A percentile compares a stretch with the other conserved stretches of the same genome.
Evolutionary conservation across 37 sponge, comb jelly and placozoan genomes (phyloP).

Genomic region (Beroe ovata): DNA sequence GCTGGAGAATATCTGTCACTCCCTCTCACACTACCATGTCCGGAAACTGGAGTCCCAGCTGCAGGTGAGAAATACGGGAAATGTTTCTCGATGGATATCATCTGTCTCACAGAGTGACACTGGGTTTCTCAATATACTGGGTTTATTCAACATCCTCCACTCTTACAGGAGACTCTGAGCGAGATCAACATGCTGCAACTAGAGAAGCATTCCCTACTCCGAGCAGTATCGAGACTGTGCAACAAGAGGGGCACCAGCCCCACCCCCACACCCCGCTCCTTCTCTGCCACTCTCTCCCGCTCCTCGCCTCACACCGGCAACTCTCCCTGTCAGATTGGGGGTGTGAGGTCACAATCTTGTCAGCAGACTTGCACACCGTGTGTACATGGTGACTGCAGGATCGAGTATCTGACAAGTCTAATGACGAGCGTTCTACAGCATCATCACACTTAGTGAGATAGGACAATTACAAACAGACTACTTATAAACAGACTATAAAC

Average conservation of each 20-base stretch:
- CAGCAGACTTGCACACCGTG: slow-evolving; percentile 25
- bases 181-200: slow-evolving; percentile 66
- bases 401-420: slow-evolving; percentile 64
- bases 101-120: no score
- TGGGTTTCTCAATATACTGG: no score
- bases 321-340: not conserved
- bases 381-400: slow-evolving; percentile 55
- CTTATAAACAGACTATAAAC: no score
- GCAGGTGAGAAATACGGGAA: no score
- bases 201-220: slow-evolving; percentile 50
- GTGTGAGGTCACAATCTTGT: not conserved
- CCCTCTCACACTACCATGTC: slow-evolving; percentile 65
- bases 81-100: no score
- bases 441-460: not conserved
- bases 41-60: slow-evolving; percentile 63
- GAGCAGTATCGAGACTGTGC: slow-evolving; percentile 46
- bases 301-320: no score
- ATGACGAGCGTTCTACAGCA: slow-evolving; percentile 56
- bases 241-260: slow-evolving; percentile 13
- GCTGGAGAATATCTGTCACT: slow-evolving; percentile 66
- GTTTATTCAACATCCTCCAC: no score
- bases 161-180: slow-evolving; percentile 42
- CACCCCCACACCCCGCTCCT: not conserved
- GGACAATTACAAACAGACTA: no score
- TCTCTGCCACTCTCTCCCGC: slow-evolving; percentile 4